Evolutionary conservation across 2,888 invertebrate species (phyloP), one percentile per base, ranked within the genome.

Genomic region (Cerceris ruficornis): DNA sequence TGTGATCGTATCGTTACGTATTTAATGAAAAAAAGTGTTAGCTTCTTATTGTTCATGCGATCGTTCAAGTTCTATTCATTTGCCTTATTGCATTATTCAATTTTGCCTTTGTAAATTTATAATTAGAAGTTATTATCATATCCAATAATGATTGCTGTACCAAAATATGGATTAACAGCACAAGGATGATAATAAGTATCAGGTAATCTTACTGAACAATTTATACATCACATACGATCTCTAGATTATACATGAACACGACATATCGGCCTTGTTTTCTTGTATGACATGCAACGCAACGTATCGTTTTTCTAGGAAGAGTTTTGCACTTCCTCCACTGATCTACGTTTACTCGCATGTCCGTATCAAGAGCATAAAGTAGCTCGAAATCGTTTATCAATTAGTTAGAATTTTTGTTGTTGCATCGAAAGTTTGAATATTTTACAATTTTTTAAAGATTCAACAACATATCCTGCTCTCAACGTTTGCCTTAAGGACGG

Each of bases 261-360:
- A 7, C 50, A 11, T 2, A n/a, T n/a, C n/a, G 50, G 50, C 50
- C 50, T 50, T 50, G n/a, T 50, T 46, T 50, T 50, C 50, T n/a
- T 50, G 9, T n/a, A n/a, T n/a, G n/a, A 11, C 50, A 50, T 50
- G 50, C 50, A n/a, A 50, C 50, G 50, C n/a, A 50, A 50, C 50
- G n/a, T 50, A 2, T 50, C 50, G 13, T 50, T n/a, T 6, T 11
- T 46, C 28, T 46, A 11, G 46, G n/a, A 50, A n/a, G 50, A 50
- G 50, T n/a, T 50, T 50, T 50, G 50, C 50, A 50, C 50, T 11
- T 50, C 28, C 4, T 28, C 28, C 28, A 28, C 28, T 28, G 28
- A 28, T 50, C 13, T n/a, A n/a, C n/a, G 46, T n/a, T 11, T 50
- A 11, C 50, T n/a, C 50, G 50, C 1, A 46, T 1, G 9, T 11